Percentiles rank a stretch among this genome's conserved stretches.
These are phyloP conservation scores for Pelecanus crispus DNA, from an alignment of 2,113 vertebrate species.

Conservation along the genomic window DNA sequence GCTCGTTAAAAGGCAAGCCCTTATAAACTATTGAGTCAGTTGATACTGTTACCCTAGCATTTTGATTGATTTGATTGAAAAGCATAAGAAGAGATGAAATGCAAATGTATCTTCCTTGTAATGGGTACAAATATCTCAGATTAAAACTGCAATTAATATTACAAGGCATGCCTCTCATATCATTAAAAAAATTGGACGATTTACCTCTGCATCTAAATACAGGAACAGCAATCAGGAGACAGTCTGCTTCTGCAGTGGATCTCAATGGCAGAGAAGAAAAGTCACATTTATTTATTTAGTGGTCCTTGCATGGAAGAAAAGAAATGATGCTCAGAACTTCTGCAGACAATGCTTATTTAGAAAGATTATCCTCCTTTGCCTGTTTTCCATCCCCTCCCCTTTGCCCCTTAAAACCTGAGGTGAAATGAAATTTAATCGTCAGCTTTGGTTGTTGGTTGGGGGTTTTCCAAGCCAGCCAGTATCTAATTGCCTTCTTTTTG, in stretches of 20 bases:
- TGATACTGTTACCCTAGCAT: neutral
- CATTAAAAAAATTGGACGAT: neutral
- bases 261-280: neutral
- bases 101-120: neutral
- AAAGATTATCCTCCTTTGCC: neutral
- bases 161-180: neutral
- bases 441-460: neutral
- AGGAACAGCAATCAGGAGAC: neutral
- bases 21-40: neutral
- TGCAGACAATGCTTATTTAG: slow-evolving; percentile 36
- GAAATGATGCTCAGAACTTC: slow-evolving; percentile 25
- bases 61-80: neutral
- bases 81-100: neutral
- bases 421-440: slow-evolving; percentile 17
- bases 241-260: neutral
- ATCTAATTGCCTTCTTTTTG: slow-evolving; percentile 22
- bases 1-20: neutral
- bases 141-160: slow-evolving; percentile 15
- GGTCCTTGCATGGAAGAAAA: neutral
- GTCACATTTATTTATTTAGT: slow-evolving; percentile 22
- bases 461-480: neutral
- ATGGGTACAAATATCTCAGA: neutral
- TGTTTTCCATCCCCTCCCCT: neutral
- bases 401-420: neutral
- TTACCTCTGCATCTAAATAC: neutral